Evolutionary conservation across 2,113 vertebrate species (phyloP), one percentile per base, ranked within the genome.

Genomic region (Podarcis muralis): DNA sequence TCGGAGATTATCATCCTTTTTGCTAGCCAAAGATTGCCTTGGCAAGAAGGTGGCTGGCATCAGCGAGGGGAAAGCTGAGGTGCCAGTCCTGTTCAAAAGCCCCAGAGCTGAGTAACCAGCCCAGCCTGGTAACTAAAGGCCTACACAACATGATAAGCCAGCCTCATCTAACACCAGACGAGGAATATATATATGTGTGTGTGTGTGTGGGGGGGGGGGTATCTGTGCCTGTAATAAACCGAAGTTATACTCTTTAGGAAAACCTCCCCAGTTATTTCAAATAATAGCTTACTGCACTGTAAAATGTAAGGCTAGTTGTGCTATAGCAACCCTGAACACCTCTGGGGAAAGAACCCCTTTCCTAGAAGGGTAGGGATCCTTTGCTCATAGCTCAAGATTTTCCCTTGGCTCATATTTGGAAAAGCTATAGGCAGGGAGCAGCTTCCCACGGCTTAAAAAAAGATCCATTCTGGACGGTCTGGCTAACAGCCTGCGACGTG

Each of bases 251-350:
- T 84, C 30, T 89, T 84, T 85, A 90, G 27, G 13, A 85, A 32
- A 84, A 87, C 48, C 48, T 48, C 48, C 48, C 9, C 9, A 53
- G 48, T 7, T 0, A 48, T 92, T 89, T 87, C 13, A 82, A 93
- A 91, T 92, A 86, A 62, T 69, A 90, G 81, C 81, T 27, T 90
- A 48, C 37, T 43, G 37, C 81, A 59, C 71, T 91, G 89, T 5
- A 89, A 94, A 93, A 94, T 3, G 30, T 88, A 93, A 0, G 16
- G 81, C 85, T 91, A 30, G 35, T 65, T 88, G 83, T 91, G 84
- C 86, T 89, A 25, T 37, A 40, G 9, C 18, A 43, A 77, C 27
- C 65, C 48, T 82, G 62, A 27, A 25, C 9, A 32, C 32, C 23
- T 57, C 27, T 23, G 3, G 25, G 30, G 32, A 23, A 77, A 62